A percentile compares a stretch with the other conserved stretches of the same genome.
Conservation (phyloP, 2,113 vertebrate genomes). For the Hypomesus transpacificus region DNA sequence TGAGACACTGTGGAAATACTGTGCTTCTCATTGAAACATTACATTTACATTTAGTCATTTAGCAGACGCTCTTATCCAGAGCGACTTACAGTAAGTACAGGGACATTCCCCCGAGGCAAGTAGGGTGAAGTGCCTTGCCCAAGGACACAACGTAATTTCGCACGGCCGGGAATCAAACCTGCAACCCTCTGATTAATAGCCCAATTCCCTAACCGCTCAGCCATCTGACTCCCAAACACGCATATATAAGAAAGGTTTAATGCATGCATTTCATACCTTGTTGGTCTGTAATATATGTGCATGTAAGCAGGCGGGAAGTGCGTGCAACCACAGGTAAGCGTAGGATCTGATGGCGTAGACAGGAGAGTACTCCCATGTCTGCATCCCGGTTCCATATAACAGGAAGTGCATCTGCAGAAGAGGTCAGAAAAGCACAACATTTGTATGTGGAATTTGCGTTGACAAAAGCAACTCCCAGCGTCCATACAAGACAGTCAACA, state of each 20-base stretch:
- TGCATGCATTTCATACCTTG: constrained; percentile 37
- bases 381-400: constrained; percentile 96
- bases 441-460: neutral
- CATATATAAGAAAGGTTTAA: constrained; percentile 22
- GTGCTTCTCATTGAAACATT: neutral
- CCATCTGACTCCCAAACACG: no score
- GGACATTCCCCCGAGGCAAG: no score
- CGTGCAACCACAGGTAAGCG: constrained; percentile 93
- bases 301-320: constrained; percentile 90
- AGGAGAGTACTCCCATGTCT: constrained; percentile 98
- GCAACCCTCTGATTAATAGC: no score
- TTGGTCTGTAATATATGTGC: constrained; percentile 93
- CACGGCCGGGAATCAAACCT: no score
- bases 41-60: no score
- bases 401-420: constrained; percentile 88
- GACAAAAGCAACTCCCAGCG: neutral
- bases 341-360: constrained; percentile 94
- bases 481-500: neutral
- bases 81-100: no score
- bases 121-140: no score
- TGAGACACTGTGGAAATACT: no score
- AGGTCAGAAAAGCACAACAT: constrained; percentile 8
- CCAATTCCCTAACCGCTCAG: no score
- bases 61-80: no score
- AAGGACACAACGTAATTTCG: no score